Conservation (phyloP, 1,140 invertebrate species). For the Neelides sp. region DNA sequence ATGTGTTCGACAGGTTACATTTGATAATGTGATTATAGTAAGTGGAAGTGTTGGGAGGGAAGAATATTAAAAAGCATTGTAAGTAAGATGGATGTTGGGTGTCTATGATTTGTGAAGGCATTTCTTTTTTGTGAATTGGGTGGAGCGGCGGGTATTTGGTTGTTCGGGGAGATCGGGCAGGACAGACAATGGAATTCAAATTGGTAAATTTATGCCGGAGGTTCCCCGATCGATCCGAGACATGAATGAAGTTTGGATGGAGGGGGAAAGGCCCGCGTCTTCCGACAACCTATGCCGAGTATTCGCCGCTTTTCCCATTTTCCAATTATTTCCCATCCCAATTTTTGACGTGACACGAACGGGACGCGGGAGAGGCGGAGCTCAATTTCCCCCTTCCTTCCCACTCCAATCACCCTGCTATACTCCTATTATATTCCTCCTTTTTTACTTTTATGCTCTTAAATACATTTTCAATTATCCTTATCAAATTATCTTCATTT, state of each 20-base stretch:
- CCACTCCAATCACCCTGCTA: conserved; percentile 1
- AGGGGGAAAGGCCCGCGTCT: background rate
- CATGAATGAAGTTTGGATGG: conserved; percentile 4
- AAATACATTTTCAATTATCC: no score
- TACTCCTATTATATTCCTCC: no score
- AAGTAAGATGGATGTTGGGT: background rate
- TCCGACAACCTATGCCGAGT: conserved; percentile 1
- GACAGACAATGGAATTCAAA: conserved; percentile 26
- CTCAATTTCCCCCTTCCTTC: conserved; percentile 11
- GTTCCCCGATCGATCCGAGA: conserved; percentile 14
- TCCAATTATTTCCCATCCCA: conserved; percentile 31
- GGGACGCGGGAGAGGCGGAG: conserved; percentile 26
- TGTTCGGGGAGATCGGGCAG: no score
- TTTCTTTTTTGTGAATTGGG: no score
- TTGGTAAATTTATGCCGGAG: conserved; percentile 22
- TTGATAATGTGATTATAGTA: no score
- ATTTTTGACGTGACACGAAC: conserved; percentile 30
- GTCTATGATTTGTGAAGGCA: no score
- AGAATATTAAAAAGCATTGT: background rate
- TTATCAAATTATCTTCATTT: no score
- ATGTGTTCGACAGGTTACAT: no score
- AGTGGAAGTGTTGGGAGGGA: no score
- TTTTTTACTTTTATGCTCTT: no score
- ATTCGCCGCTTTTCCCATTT: no score
- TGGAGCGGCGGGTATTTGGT: no score